phyloP scores from a whole-genome alignment of 2,113 vertebrate species.

The Heterocephalus glaber region DNA sequence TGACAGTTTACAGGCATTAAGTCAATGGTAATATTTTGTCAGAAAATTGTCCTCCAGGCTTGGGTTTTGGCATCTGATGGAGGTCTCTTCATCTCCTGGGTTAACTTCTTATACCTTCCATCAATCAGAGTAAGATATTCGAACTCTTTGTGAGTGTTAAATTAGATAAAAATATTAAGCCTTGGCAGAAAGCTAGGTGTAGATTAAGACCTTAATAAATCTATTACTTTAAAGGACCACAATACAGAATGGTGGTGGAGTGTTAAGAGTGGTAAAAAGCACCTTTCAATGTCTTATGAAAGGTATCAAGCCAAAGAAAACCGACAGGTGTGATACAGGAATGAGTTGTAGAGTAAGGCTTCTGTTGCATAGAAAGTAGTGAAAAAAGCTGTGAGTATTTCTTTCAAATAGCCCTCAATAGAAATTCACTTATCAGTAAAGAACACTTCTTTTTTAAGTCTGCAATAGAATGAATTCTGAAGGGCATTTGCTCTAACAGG shows the following conservation, averaged over 20 bases:
- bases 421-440: constrained; percentile 39
- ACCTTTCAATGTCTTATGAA: neutral
- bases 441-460: neutral
- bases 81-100: neutral
- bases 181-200: neutral
- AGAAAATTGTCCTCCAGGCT: neutral
- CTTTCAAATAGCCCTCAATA: constrained; percentile 19
- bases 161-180: neutral
- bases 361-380: neutral
- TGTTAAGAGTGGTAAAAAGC: neutral
- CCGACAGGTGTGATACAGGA: neutral
- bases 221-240: neutral
- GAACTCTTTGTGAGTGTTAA: neutral
- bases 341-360: neutral
- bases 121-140: neutral
- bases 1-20: neutral
- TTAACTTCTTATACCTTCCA: neutral
- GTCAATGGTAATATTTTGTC: neutral
- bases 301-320: neutral
- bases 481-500: constrained; percentile 1
- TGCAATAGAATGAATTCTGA: constrained; percentile 14
- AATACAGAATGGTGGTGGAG: neutral
- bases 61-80: neutral
- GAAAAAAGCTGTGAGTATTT: neutral
- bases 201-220: neutral